Evolutionary conservation across 2,113 vertebrate species (phyloP).

Genomic region (Phyllostomus discolor): DNA sequence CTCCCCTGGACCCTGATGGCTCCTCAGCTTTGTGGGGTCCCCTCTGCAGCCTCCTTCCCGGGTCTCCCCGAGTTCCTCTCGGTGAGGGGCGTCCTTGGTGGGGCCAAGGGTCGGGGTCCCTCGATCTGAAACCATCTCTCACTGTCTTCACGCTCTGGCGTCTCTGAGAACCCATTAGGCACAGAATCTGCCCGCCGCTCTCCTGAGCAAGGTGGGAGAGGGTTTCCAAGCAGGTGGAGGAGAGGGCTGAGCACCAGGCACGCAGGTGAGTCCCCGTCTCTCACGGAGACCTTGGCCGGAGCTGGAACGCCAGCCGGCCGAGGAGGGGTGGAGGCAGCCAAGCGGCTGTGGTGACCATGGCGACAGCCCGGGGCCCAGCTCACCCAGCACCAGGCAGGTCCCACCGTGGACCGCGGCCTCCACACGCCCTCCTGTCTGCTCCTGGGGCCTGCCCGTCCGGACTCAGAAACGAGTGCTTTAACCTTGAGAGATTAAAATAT

Average conservation of each 20-base stretch:
- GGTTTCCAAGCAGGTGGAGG: constrained; percentile 23
- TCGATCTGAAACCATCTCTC: background rate
- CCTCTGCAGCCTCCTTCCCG: accelerated
- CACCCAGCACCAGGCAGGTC: background rate
- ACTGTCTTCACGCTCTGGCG: background rate
- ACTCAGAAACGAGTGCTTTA: constrained; percentile 65
- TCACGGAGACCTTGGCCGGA: background rate
- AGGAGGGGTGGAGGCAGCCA: background rate
- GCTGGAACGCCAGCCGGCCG: background rate
- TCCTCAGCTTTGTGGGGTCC: accelerated
- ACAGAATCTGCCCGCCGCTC: background rate
- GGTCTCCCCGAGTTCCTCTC: background rate
- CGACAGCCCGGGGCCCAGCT: background rate
- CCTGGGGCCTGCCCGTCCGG: background rate
- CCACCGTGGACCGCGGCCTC: background rate
- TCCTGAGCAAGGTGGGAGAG: background rate
- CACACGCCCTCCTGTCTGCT: background rate
- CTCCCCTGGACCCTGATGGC: accelerated
- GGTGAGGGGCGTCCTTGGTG: background rate
- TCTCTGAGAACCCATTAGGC: background rate
- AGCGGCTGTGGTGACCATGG: background rate
- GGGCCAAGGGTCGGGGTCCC: background rate
- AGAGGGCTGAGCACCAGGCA: constrained; percentile 17
- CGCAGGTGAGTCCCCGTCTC: background rate
- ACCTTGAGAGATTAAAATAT: constrained; percentile 76